These are phyloP conservation scores for Caenorhabditis afra DNA, from an alignment of 2,888 invertebrate genomes.

Conservation along the genomic window DNA sequence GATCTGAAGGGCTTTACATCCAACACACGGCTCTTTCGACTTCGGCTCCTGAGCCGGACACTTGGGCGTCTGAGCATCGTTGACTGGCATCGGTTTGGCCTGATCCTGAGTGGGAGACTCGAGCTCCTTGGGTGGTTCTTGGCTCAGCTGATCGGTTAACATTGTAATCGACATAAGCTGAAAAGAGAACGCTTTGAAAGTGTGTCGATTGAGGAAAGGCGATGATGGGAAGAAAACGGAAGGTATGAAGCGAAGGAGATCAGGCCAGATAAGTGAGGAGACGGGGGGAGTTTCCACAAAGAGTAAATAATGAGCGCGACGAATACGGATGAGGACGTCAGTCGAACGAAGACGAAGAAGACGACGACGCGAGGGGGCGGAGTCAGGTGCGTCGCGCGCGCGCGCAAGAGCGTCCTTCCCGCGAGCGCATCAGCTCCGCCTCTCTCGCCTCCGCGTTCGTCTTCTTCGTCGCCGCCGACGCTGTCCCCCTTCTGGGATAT, in stretches of 20 bases:
- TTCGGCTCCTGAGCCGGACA: background rate
- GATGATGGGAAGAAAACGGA: background rate
- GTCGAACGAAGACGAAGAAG: background rate
- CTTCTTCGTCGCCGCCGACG: no score
- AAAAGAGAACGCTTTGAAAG: background rate
- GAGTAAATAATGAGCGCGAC: constrained; percentile 14
- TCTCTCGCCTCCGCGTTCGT: no score
- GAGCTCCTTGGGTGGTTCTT: no score
- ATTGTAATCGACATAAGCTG: constrained; percentile 39
- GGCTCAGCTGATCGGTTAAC: background rate
- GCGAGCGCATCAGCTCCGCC: background rate
- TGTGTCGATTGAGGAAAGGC: background rate
- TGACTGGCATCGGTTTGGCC: no score
- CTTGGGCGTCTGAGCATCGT: background rate
- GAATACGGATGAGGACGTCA: constrained; percentile 2
- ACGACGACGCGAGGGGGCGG: no score
- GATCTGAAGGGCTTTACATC: constrained; percentile 18
- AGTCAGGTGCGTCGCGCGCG: no score
- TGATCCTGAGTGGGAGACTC: no score
- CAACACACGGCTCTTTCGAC: background rate
- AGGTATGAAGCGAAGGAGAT: constrained; percentile 2
- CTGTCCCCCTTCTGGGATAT: no score
- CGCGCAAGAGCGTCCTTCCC: background rate
- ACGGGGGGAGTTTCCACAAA: constrained; percentile 5
- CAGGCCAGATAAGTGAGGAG: background rate